These are phyloP conservation scores for Semaprochilodus insignis DNA, from an alignment of 2,797 vertebrate genomes.

Conservation along the genomic window DNA sequence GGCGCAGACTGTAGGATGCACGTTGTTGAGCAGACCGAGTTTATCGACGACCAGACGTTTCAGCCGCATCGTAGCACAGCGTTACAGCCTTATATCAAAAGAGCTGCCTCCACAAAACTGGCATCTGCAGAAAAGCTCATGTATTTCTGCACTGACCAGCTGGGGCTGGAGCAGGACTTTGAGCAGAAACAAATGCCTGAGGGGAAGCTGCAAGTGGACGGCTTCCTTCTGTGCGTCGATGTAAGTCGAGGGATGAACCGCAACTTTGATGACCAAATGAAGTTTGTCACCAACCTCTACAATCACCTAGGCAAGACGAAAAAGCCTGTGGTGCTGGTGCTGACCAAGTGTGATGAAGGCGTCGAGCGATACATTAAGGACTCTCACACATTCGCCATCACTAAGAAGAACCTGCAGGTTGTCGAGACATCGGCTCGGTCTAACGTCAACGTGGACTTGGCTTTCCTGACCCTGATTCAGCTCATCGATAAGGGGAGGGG, in stretches of 20 bases:
- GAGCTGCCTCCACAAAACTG: conserved; percentile 86
- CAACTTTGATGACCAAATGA: conserved; percentile 89
- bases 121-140: conserved; percentile 90
- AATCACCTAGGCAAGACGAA: conserved; percentile 88
- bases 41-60: conserved; percentile 91
- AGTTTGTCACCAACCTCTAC: conserved; percentile 87
- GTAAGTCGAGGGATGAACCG: conserved; percentile 90
- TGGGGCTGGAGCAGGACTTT: conserved; percentile 90
- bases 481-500: conserved; percentile 83
- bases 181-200: conserved; percentile 92
- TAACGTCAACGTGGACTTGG: conserved; percentile 87
- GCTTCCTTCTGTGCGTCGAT: conserved; percentile 86
- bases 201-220: conserved; percentile 86
- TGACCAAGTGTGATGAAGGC: conserved; percentile 89
- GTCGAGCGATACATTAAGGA: conserved; percentile 90
- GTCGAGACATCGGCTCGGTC: conserved; percentile 89
- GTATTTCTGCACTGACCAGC: conserved; percentile 91
- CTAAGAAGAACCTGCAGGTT: conserved; percentile 90
- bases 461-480: conserved; percentile 86
- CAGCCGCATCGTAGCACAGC: conserved; percentile 90
- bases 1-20: conserved; percentile 83
- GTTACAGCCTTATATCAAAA: conserved; percentile 87
- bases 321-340: conserved; percentile 84
- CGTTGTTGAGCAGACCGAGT: conserved; percentile 89
- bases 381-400: conserved; percentile 85